phyloP scores from a whole-genome alignment of 2,888 invertebrate species.

The Neoaliturus tenellus region DNA sequence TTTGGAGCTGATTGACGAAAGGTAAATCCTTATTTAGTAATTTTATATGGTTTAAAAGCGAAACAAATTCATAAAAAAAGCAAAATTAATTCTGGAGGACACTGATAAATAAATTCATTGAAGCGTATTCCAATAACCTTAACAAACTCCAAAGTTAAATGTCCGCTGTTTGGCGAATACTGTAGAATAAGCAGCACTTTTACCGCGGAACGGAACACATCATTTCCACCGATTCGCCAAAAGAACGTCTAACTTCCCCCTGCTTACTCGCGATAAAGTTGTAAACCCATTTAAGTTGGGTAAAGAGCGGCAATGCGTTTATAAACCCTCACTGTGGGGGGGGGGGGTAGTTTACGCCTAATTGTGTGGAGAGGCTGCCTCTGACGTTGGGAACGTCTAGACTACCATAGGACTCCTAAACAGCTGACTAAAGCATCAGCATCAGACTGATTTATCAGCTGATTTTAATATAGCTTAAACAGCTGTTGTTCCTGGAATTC shows the following conservation, averaged over 20 bases:
- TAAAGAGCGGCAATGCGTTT: not conserved
- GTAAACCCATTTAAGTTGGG: not conserved
- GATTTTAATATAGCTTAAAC: not conserved
- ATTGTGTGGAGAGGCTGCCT: not conserved
- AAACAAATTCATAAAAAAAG: too few species aligned
- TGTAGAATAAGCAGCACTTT: too few species aligned
- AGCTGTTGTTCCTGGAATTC: not conserved
- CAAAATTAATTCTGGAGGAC: too few species aligned
- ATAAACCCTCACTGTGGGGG: not conserved
- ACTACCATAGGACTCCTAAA: not conserved
- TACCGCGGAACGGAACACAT: too few species aligned
- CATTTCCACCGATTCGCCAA: too few species aligned
- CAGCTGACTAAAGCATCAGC: slow-evolving; percentile 14
- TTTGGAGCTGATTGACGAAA: too few species aligned
- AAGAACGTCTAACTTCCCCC: not conserved
- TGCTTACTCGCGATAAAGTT: not conserved
- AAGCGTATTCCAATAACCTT: too few species aligned
- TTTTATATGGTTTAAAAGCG: too few species aligned
- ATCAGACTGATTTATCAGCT: slow-evolving; percentile 1
- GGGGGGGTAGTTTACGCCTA: not conserved
- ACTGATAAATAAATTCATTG: too few species aligned
- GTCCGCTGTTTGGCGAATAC: too few species aligned
- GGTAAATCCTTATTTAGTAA: too few species aligned
- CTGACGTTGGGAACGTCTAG: not conserved
- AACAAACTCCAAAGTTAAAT: too few species aligned